phyloP scores from a whole-genome alignment of 2,113 vertebrate species.

The Himantopus leucocephalus region DNA sequence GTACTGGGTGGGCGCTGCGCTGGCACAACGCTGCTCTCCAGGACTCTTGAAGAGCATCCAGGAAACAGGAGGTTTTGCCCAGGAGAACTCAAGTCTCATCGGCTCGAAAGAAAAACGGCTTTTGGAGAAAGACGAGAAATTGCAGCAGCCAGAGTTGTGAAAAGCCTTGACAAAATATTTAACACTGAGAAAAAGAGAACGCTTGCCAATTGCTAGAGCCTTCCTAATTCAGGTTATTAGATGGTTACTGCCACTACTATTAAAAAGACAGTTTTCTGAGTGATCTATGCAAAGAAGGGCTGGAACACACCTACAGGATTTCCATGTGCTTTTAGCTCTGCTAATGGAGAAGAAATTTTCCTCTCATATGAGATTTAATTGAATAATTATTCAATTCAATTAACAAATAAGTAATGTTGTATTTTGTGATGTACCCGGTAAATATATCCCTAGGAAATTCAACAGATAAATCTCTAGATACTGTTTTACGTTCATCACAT shows the following conservation, averaged over 20 bases:
- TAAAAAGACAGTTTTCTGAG: constrained; percentile 10
- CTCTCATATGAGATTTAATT: not conserved
- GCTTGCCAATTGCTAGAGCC: not conserved
- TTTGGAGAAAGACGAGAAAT: not conserved
- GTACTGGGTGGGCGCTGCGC: accelerated
- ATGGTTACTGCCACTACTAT: constrained; percentile 20
- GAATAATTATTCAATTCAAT: constrained; percentile 45
- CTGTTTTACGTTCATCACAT: not conserved
- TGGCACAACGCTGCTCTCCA: accelerated
- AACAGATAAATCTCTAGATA: not conserved
- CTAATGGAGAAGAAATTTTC: not conserved
- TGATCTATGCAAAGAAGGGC: not conserved
- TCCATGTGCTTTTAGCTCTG: not conserved
- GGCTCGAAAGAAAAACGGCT: not conserved
- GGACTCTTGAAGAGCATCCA: not conserved
- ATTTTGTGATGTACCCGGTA: not conserved
- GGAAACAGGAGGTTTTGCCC: not conserved
- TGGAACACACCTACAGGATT: constrained; percentile 35
- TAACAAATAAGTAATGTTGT: constrained; percentile 15
- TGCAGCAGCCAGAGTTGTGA: constrained; percentile 12
- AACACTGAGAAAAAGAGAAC: accelerated
- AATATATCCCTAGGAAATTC: not conserved
- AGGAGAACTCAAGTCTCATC: not conserved
- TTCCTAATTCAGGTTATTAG: constrained; percentile 19
- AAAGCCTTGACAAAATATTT: constrained; percentile 55